Base-by-base conservation (phyloP, 2,113 vertebrate genomes). In the Conger conger region DNA sequence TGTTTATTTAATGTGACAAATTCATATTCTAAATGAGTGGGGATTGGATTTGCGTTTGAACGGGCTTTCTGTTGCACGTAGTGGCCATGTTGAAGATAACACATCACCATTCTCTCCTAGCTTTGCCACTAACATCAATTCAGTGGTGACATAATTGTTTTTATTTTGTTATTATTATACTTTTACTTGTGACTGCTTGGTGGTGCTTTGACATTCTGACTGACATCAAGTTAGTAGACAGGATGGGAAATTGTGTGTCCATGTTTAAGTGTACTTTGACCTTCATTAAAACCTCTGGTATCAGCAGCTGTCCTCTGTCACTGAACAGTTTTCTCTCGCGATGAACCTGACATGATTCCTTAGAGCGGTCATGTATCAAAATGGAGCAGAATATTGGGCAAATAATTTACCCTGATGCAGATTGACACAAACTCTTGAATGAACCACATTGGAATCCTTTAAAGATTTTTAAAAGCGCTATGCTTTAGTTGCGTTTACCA, bases 21-120 rank as follows among this genome's bases (percentile, higher is more conserved):
- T 27, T 90, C 86, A 88, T 90, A 91, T 89, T 89, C 8, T 87
- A 88, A 88, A 79, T 76, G 23, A 50, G 60, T 8, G 76, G 36
- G 16, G n/a, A n/a, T n/a, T n/a, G 76, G 76, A 77, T 36, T 8
- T 68, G 23, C 18, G 4, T 68, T 68, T 68, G 60, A 68, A 27
- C 3, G 27, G 18, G 18, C 27, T n/a, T 18, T 68, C 60, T 68
- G 27, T n/a, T n/a, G 18, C 23, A 68, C n/a, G 60, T 18, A 68
- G 27, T 68, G 60, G 60, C 9, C 60, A 68, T 68, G 27, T n/a
- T 68, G 9, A 68, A 68, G 60, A n/a, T 68, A 68, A 68, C 20
- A 68, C 20, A 68, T 68, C 1, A 68, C 0, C 3, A 4, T 68
- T 68, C 1, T 68, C n/a, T 23, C 27, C n/a, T n/a, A 68, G 23